Evolutionary conservation across 2,113 vertebrate genomes (phyloP), one percentile per base, ranked within the genome.

Genomic region (Gobio gobio): DNA sequence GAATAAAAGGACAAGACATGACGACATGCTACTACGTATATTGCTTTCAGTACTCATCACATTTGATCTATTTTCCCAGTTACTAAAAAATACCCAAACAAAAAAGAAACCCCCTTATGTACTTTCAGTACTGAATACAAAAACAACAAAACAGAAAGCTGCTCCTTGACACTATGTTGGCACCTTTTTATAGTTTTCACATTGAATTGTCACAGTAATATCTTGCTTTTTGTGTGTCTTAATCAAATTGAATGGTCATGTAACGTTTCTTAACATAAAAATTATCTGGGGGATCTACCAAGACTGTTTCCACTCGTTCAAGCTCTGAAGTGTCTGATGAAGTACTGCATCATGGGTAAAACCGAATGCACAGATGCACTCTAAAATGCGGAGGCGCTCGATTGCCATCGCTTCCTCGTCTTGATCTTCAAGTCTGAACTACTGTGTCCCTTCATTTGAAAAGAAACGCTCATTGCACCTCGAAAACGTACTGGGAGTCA

Each of bases 1-100:
- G 89, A 92, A 89, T 90, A 87, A 91, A 92, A 91, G 85, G 91
- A 93, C 91, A 86, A 91, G 93, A 94, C 93, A 87, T 91, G 88
- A 94, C 92, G n/a, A 94, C 91, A 91, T 94, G 93, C 93, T 90
- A 92, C 91, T 91, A 94, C 86, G 85, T 88, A 93, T 95, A 95
- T 95, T 95, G 95, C 94, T 95, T 95, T 93, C 93, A 92, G 91
- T 94, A 93, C 93, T 94, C 89, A 84, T 94, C 94, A 95, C 95
- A 95, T 94, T 94, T 90, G 83, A 92, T 91, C 87, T 92, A 87
- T 58, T 90, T 87, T 83, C 89, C 91, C 91, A 87, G 87, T 92
- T 70, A 72, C 86, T 89, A 89, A 87, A 83, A 88, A 87, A 87
- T n/a, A n/a, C n/a, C n/a, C n/a, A 84, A 40, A 90, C 88, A 85